phyloP scores from a whole-genome alignment of 2,888 invertebrate species.

The Netelia virgata region DNA sequence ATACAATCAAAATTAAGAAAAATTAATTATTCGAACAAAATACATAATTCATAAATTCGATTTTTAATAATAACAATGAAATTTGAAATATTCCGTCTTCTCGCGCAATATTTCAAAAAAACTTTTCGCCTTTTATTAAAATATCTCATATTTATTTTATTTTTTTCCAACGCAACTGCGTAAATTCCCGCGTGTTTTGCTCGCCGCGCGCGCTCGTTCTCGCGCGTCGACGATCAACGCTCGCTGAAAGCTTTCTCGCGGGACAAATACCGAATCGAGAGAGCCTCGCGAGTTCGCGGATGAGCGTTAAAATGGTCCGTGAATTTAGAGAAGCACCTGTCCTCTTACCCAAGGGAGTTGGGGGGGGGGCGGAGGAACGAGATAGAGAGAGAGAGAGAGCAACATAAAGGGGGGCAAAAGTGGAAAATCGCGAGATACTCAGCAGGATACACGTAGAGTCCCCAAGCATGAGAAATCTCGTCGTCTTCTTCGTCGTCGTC shows the following conservation, averaged over 20 bases:
- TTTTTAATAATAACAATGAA: too few relatives aligned
- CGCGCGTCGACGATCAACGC: neutral
- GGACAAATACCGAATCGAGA: conserved; percentile 28
- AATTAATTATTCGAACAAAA: too few relatives aligned
- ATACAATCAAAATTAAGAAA: too few relatives aligned
- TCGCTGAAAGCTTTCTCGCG: conserved; percentile 18
- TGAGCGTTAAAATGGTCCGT: conserved; percentile 69
- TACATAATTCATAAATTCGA: too few relatives aligned
- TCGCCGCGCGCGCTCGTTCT: too few relatives aligned
- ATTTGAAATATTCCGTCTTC: too few relatives aligned
- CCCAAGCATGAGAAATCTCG: conserved; percentile 53
- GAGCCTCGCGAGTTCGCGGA: conserved; percentile 17
- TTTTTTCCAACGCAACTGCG: neutral
- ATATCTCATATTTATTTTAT: neutral
- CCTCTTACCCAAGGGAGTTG: conserved; percentile 43
- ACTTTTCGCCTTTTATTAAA: too few relatives aligned
- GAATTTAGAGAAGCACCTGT: conserved; percentile 71
- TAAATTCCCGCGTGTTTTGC: neutral
- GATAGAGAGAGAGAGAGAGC: neutral
- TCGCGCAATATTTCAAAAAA: too few relatives aligned
- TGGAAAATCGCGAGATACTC: conserved; percentile 54
- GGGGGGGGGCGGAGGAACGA: neutral
- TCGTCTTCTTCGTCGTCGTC: conserved; percentile 72
- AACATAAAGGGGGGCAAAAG: conserved; percentile 2
- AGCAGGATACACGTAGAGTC: conserved; percentile 53